phyloP scores from a whole-genome alignment of 2,113 vertebrate species.

The Bujurquina vittata region DNA sequence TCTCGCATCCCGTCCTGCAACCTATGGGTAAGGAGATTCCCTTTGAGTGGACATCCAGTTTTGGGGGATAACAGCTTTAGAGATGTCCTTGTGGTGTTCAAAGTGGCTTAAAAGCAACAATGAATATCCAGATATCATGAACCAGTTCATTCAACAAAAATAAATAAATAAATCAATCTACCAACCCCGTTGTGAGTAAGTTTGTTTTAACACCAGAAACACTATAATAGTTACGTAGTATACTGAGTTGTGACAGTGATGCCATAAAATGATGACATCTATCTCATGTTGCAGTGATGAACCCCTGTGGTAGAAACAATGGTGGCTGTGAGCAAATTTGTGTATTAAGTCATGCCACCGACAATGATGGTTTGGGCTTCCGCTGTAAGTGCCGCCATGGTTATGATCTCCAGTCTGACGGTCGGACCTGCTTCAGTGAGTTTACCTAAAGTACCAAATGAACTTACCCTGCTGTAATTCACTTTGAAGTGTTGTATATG shows the following conservation, averaged over 20 bases:
- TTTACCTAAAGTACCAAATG: background rate
- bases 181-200: background rate
- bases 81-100: background rate
- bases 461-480: background rate
- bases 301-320: conserved; percentile 76
- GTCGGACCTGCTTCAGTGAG: conserved; percentile 70
- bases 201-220: background rate
- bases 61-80: background rate
- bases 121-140: background rate
- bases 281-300: conserved; percentile 61
- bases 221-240: background rate
- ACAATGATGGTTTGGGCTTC: conserved; percentile 76
- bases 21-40: conserved; percentile 59
- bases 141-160: background rate
- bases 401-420: conserved; percentile 72
- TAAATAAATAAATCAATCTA: background rate
- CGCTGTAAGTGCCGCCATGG: conserved; percentile 78
- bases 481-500: background rate
- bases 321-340: conserved; percentile 80
- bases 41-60: background rate
- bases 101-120: no score
- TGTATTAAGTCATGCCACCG: conserved; percentile 72
- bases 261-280: background rate
- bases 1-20: conserved; percentile 69
- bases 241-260: background rate